Percentiles rank a stretch among this genome's conserved stretches.
These are phyloP conservation scores for Paraescarpia echinospica DNA, from an alignment of 1,140 invertebrate genomes.

Conservation along the genomic window DNA sequence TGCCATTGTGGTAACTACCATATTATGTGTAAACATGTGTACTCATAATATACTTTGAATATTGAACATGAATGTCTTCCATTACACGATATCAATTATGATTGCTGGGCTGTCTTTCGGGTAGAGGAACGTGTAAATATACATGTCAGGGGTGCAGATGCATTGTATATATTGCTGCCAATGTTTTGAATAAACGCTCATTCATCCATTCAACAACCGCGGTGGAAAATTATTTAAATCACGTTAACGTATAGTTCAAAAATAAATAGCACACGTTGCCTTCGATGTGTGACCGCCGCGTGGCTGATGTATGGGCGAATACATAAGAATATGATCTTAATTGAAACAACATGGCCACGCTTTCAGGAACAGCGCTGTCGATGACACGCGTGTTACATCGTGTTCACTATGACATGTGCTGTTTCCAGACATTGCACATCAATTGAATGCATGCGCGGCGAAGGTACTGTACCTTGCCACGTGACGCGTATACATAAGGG, in stretches of 20 bases:
- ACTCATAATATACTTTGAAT: too few relatives aligned
- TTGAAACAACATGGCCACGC: not conserved
- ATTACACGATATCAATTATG: too few relatives aligned
- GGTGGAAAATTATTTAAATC: not conserved
- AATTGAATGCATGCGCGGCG: not conserved
- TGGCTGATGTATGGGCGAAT: not conserved
- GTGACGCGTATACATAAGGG: not conserved
- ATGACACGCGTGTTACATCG: not conserved
- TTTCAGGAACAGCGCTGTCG: not conserved
- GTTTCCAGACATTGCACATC: not conserved
- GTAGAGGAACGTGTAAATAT: too few relatives aligned
- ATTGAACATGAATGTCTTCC: too few relatives aligned
- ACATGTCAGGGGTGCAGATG: too few relatives aligned
- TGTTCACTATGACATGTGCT: not conserved
- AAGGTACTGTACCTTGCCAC: not conserved
- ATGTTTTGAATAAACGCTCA: too few relatives aligned
- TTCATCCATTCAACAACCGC: too few relatives aligned
- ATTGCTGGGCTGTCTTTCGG: too few relatives aligned
- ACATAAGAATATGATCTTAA: not conserved
- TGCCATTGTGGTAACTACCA: too few relatives aligned
- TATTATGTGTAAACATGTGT: too few relatives aligned
- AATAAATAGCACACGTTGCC: not conserved
- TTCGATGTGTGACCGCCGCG: not conserved
- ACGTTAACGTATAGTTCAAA: not conserved
- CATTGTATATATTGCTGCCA: too few relatives aligned